These are phyloP conservation scores for Oncorhynchus kisutch DNA, from an alignment of 2,113 vertebrate species.

Conservation along the genomic window DNA sequence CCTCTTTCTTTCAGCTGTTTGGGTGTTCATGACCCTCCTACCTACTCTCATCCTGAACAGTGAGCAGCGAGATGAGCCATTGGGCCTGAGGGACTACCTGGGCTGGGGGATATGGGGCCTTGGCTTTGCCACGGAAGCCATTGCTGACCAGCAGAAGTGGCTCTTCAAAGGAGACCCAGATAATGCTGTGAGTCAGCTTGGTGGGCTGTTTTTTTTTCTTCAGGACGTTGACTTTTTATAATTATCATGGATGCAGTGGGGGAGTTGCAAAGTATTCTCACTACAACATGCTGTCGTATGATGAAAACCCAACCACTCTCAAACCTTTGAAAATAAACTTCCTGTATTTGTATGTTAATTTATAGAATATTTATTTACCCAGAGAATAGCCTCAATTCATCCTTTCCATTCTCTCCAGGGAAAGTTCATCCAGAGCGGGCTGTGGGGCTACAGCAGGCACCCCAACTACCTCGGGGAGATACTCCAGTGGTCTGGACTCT, in stretches of 20 bases:
- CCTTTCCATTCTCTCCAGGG: constrained; percentile 56
- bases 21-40: constrained; percentile 80
- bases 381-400: too few relatives aligned
- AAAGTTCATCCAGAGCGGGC: constrained; percentile 77
- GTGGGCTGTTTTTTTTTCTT: background rate
- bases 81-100: constrained; percentile 72
- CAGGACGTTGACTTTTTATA: too few relatives aligned
- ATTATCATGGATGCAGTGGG: too few relatives aligned
- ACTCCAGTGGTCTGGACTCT: constrained; percentile 79
- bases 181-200: constrained; percentile 69
- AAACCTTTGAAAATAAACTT: too few relatives aligned
- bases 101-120: constrained; percentile 78
- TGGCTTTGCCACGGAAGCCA: constrained; percentile 71
- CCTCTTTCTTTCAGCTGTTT: constrained; percentile 63
- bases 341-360: too few relatives aligned
- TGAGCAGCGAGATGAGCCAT: constrained; percentile 62
- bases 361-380: too few relatives aligned
- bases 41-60: constrained; percentile 80
- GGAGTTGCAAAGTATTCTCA: too few relatives aligned
- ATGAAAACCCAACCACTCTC: too few relatives aligned
- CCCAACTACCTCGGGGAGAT: constrained; percentile 82
- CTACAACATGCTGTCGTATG: too few relatives aligned
- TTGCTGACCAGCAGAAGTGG: constrained; percentile 82
- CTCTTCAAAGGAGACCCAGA: constrained; percentile 73
- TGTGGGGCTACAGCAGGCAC: constrained; percentile 80